phyloP scores from a whole-genome alignment of 2,888 invertebrate genomes.

The Criorhina ranunculi region DNA sequence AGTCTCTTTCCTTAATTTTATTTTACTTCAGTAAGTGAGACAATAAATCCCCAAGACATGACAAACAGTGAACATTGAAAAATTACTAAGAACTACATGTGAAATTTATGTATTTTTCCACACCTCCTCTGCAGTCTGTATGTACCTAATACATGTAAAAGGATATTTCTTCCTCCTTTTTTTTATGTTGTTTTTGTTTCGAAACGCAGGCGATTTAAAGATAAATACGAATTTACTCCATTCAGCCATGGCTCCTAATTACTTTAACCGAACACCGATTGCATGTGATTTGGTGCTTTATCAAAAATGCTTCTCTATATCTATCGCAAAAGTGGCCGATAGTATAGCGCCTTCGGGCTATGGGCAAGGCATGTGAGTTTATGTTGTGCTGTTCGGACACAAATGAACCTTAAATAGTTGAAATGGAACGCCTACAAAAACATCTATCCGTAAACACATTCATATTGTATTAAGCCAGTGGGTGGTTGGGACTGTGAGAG shows the following conservation, averaged over 20 bases:
- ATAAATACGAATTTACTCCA: constrained; percentile 70
- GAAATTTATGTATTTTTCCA: constrained; percentile 52
- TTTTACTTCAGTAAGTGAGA: constrained; percentile 36
- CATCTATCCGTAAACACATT: constrained; percentile 13
- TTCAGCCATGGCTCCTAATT: constrained; percentile 69
- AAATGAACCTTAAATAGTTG: constrained; percentile 73
- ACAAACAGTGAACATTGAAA: constrained; percentile 62
- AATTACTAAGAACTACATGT: constrained; percentile 54
- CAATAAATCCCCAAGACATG: constrained; percentile 56
- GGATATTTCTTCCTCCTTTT: constrained; percentile 14
- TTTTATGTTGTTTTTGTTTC: too few species aligned
- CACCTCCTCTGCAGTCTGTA: constrained; percentile 2
- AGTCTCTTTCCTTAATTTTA: not conserved
- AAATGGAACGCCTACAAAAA: constrained; percentile 62
- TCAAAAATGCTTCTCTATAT: constrained; percentile 58
- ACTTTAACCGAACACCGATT: constrained; percentile 76
- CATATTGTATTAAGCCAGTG: constrained; percentile 15
- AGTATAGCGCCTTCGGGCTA: constrained; percentile 26
- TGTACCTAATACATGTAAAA: not conserved
- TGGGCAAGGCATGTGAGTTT: constrained; percentile 36
- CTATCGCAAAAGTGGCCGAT: constrained; percentile 25
- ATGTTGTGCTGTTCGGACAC: constrained; percentile 34
- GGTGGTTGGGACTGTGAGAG: constrained; percentile 15
- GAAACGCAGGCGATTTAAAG: constrained; percentile 54
- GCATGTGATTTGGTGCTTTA: constrained; percentile 76